Conservation (phyloP, 1,140 invertebrate species). For the Ceratina australensis region DNA sequence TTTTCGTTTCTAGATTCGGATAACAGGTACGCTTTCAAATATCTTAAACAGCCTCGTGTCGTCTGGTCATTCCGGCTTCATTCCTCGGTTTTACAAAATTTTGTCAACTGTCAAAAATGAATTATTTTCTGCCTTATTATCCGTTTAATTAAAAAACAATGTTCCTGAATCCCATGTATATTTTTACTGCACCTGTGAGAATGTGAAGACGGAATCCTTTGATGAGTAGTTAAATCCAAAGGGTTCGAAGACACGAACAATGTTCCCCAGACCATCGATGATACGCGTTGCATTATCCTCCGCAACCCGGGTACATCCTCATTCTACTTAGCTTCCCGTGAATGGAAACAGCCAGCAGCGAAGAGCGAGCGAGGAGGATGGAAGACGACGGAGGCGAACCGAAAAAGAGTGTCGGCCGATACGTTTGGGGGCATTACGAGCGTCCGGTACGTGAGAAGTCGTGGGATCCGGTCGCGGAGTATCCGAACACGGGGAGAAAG, state of each 20-base stretch:
- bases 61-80: too few species aligned
- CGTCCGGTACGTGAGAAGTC: slow-evolving; percentile 71
- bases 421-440: slow-evolving; percentile 64
- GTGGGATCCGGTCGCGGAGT: slow-evolving; percentile 61
- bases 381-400: neutral
- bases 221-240: neutral
- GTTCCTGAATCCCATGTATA: too few species aligned
- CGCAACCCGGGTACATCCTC: neutral
- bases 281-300: slow-evolving; percentile 18
- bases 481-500: slow-evolving; percentile 7
- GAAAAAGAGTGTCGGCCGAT: slow-evolving; percentile 45
- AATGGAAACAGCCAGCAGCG: slow-evolving; percentile 28
- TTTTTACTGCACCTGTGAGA: too few species aligned
- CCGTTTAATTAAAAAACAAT: too few species aligned
- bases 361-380: too few species aligned
- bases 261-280: too few species aligned
- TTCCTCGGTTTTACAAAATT: too few species aligned
- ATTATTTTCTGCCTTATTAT: too few species aligned
- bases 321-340: slow-evolving; percentile 36
- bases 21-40: slow-evolving; percentile 6
- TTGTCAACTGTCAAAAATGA: too few species aligned
- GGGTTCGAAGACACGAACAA: neutral
- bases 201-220: too few species aligned
- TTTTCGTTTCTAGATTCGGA: slow-evolving; percentile 39
- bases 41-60: neutral